Conservation (phyloP, 2,888 invertebrate genomes). For the Carcina quercana region DNA sequence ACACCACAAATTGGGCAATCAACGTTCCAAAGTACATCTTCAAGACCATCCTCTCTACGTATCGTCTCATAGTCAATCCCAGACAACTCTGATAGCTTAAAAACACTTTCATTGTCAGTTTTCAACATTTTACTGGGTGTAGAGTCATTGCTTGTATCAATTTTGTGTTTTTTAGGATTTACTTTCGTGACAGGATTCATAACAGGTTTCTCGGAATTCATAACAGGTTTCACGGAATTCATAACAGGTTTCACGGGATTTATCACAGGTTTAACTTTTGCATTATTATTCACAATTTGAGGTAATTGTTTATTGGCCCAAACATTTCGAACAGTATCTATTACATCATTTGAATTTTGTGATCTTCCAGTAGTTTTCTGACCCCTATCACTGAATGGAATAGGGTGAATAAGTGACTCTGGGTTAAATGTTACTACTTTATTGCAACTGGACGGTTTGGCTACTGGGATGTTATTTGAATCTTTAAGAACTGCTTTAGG, state of each 20-base stretch:
- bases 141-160: constrained; percentile 20
- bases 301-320: constrained; percentile 32
- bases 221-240: too few relatives aligned
- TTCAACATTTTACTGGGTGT: constrained; percentile 51
- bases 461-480: constrained; percentile 18
- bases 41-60: too few relatives aligned
- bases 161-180: constrained; percentile 35
- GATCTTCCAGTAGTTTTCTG: constrained; percentile 18
- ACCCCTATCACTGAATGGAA: constrained; percentile 29
- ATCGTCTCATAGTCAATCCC: too few relatives aligned
- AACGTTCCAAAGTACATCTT: too few relatives aligned
- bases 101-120: constrained; percentile 58
- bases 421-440: constrained; percentile 27
- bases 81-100: too few relatives aligned
- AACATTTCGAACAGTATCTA: constrained; percentile 30
- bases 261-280: not conserved
- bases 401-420: constrained; percentile 13
- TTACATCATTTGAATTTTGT: constrained; percentile 18
- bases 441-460: constrained; percentile 24
- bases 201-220: too few relatives aligned
- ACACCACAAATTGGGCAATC: constrained; percentile 67
- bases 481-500: constrained; percentile 24
- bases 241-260: too few relatives aligned
- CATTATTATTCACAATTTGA: constrained; percentile 5
- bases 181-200: too few relatives aligned